These are phyloP conservation scores for Petrocephalus sullivani DNA, from an alignment of 2,797 vertebrate species.

Conservation along the genomic window DNA sequence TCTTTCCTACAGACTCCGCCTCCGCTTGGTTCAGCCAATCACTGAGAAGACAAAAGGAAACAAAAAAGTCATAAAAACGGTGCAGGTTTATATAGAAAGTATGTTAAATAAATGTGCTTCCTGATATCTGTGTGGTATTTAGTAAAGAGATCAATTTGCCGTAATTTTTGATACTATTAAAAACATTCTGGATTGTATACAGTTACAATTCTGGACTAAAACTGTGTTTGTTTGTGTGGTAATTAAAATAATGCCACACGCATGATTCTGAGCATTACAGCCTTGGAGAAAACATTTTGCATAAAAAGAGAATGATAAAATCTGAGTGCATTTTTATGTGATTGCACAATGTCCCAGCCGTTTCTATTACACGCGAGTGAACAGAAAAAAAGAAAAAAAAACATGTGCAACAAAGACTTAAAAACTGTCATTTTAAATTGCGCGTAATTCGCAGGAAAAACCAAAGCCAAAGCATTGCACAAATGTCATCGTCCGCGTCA, in stretches of 20 bases:
- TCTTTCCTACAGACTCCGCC: neutral
- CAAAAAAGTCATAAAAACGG: neutral
- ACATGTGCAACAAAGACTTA: neutral
- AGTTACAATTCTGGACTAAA: neutral
- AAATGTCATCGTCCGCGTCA: neutral
- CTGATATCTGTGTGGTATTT: neutral
- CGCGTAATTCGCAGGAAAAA: neutral
- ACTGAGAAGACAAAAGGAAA: neutral
- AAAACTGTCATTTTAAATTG: neutral
- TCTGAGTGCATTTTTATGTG: neutral
- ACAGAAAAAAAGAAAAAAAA: neutral
- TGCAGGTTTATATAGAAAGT: neutral
- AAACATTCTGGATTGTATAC: neutral
- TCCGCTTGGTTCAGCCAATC: constrained; percentile 2
- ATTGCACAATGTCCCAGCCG: neutral
- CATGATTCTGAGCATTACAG: neutral
- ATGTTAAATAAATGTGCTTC: neutral
- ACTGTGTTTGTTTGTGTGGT: neutral
- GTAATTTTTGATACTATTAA: neutral
- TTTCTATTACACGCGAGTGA: neutral
- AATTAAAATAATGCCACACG: neutral
- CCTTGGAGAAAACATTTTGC: neutral
- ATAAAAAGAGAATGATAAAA: neutral
- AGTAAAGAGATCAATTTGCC: neutral
- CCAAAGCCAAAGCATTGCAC: neutral